Conservation (phyloP, 2,113 vertebrate genomes). For the Macaca nemestrina region DNA sequence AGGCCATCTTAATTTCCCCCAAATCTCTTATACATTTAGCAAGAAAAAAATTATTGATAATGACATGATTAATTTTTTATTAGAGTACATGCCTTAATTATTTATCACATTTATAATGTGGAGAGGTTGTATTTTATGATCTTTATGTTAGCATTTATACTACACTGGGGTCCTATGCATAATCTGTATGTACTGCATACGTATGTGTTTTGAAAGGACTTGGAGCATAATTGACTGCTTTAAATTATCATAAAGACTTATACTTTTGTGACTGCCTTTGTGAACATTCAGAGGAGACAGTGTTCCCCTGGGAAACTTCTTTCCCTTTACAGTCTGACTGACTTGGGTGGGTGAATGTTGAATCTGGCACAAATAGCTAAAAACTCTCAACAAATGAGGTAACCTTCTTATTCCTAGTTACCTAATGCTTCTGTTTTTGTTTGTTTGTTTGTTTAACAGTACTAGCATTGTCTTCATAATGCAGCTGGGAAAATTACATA, state of each 20-base stretch:
- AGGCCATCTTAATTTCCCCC: not conserved
- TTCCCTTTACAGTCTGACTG: not conserved
- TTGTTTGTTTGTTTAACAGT: too few relatives aligned
- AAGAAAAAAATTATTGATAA: not conserved
- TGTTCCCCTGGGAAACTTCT: not conserved
- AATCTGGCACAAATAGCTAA: not conserved
- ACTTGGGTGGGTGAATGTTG: not conserved
- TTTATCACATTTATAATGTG: not conserved
- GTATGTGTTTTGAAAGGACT: not conserved
- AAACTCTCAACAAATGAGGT: not conserved
- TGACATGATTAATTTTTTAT: slow-evolving; percentile 18
- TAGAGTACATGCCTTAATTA: not conserved
- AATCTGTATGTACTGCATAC: not conserved
- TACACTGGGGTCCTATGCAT: not conserved
- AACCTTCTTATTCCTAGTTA: not conserved
- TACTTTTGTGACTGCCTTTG: not conserved
- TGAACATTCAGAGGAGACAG: not conserved
- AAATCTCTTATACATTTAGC: not conserved
- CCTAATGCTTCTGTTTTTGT: not conserved
- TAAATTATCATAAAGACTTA: not conserved
- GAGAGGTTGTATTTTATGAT: not conserved
- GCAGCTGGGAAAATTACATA: not conserved
- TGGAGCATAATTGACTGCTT: not conserved
- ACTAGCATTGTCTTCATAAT: not conserved
- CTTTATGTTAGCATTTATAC: not conserved